Evolutionary conservation across 2,888 invertebrate genomes (phyloP).

Genomic region (Perithous albicinctus): DNA sequence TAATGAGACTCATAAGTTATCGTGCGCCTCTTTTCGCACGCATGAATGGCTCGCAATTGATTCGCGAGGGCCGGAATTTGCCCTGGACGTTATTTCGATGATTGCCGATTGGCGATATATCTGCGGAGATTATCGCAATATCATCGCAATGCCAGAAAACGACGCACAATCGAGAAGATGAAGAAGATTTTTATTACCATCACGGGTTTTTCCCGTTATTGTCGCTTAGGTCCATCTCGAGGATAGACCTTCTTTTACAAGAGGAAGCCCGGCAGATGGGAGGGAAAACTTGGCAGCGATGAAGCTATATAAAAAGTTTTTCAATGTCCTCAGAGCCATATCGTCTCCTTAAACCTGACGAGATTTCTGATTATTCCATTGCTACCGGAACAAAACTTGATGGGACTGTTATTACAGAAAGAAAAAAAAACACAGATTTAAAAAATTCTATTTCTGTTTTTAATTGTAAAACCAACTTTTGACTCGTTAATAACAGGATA

Average conservation of each 20-base stretch:
- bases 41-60: constrained; percentile 20
- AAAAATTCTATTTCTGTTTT: too few species aligned
- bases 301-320: constrained; percentile 43
- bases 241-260: not conserved
- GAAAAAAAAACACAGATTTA: too few species aligned
- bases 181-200: not conserved
- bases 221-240: not conserved
- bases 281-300: not conserved
- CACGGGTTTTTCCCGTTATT: not conserved
- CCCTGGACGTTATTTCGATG: not conserved
- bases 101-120: not conserved
- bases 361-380: not conserved
- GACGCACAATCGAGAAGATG: not conserved
- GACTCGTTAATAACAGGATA: too few species aligned
- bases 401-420: too few species aligned
- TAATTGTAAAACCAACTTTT: too few species aligned
- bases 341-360: not conserved
- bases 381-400: not conserved
- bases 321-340: constrained; percentile 33
- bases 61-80: constrained; percentile 9
- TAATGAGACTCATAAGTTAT: constrained; percentile 19
- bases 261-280: not conserved
- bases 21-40: not conserved
- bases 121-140: not conserved
- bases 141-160: not conserved